Base-by-base conservation (phyloP, 2,113 vertebrate species). In the Chitala chitala region DNA sequence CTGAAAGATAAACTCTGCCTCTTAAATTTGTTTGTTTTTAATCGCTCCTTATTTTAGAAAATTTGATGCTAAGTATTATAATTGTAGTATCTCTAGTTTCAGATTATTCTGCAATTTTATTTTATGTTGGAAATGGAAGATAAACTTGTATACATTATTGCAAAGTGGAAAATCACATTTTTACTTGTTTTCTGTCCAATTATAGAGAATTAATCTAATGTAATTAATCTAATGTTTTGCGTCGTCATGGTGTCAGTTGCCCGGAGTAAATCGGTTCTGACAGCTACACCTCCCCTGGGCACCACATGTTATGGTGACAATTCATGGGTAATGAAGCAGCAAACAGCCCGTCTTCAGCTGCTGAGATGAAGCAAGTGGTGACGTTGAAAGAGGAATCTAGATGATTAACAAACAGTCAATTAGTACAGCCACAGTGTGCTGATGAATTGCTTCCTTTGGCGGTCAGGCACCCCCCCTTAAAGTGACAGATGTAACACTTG, bases 321-420 rank as follows among this genome's bases (percentile, higher is more conserved):
- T 94, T 92, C 92, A 92, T 88, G 84, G 87, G 91, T 94, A 93
- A 95, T 94, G 94, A 92, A 94, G 92, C 91, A 86, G 88, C 84
- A 81, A 81, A 63, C 29, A 9, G 26, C 9, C n/a, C 29, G 24
- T 63, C 42, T 26, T 56, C 24, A n/a, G 33, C 58, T 69, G 48
- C 42, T 50, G 38, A 55, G 26, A 13, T 66, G 50, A 12, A 48
- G 40, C 26, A 17, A 44, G 26, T 48, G 24, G 46, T 13, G 33
- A 24, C 24, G 50, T 20, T 33, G 26, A 31, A 26, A 51, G 8
- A 7, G 12, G 64, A 71, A 66, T 74, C 78, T 56, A 29, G 9
- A 22, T 82, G 82, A 81, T 86, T 84, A 78, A 77, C 78, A 84
- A 81, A 78, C 78, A 84, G 82, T 89, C 84, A 86, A 79, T 87